Evolutionary conservation across 2,113 vertebrate species (phyloP), one percentile per base, ranked within the genome.

Genomic region (Australoheros scitulus): DNA sequence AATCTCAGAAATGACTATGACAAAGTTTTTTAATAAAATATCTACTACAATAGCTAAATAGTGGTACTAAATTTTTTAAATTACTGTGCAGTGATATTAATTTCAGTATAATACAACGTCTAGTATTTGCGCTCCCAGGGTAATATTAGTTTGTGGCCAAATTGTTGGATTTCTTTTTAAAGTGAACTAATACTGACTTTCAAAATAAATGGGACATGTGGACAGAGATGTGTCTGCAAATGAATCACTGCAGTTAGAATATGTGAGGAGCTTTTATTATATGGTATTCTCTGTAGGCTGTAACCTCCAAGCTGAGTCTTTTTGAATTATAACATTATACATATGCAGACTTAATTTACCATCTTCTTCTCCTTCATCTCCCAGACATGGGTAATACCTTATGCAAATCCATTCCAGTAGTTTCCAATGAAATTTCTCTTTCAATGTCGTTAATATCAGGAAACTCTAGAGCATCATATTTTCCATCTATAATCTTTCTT

Each of bases 401-500:
- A 43, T 55, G 56, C 56, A 70, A 88, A 85, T 82, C 65, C 56
- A 18, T 43, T 47, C 20, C 26, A 82, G 6, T 26, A 77, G 43
- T 36, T 82, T 63, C 17, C 64, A 8, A 2, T 60, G 20, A 56
- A 76, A 57, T 72, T 57, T 79, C 36, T 83, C 81, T 17, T 11
- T 58, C 80, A 77, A 15, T 13, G 6, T 84, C 75, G 77, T 78
- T 86, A 82, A 85, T 79, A 79, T 88, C 63, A 72, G 61, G 32
- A 85, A 70, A 86, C 79, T 58, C 79, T n/a, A 15, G 6, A 43
- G 34, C 24, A 59, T 70, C 34, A 74, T 76, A 77, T 79, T 88
- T 89, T 81, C 89, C 86, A 64, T 89, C 58, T 87, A 57, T 72
- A 61, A 85, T 88, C 65, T 83, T 24, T 84, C 77, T 68, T 75